Conservation (phyloP, 2,113 vertebrate species). For the Melanotaenia duboulayi region DNA sequence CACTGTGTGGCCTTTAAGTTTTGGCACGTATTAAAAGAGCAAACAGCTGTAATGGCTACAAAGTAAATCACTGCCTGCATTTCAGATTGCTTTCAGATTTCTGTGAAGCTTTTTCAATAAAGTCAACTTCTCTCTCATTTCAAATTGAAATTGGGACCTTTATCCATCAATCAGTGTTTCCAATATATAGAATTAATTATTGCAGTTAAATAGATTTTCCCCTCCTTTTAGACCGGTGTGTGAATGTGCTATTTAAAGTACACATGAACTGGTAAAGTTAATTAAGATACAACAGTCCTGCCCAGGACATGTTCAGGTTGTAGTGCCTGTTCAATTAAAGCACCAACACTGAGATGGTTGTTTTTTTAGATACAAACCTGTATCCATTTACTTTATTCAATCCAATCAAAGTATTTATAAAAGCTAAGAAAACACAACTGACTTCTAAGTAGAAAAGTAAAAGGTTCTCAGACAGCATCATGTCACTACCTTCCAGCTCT, state of each 20-base stretch:
- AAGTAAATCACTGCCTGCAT: constrained; percentile 6
- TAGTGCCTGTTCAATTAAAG: not conserved
- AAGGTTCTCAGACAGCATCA: no score
- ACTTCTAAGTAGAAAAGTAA: not conserved
- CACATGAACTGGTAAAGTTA: not conserved
- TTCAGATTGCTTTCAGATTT: constrained; percentile 23
- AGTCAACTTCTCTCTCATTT: constrained; percentile 24
- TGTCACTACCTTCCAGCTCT: no score
- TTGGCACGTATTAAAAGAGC: constrained; percentile 33
- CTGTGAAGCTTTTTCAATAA: constrained; percentile 13
- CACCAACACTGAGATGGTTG: not conserved
- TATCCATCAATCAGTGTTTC: constrained; percentile 19
- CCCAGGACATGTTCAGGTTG: not conserved
- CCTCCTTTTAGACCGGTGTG: not conserved
- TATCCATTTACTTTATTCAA: not conserved
- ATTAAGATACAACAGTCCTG: not conserved
- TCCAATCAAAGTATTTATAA: not conserved
- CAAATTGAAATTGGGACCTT: constrained; percentile 31
- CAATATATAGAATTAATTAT: constrained; percentile 7
- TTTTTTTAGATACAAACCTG: not conserved
- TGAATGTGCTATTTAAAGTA: not conserved
- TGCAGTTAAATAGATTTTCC: not conserved
- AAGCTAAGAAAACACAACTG: not conserved
- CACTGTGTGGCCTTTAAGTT: constrained; percentile 38
- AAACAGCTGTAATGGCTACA: constrained; percentile 1